Base-by-base conservation (phyloP, 2,888 invertebrate species). In the Perdita meconis region DNA sequence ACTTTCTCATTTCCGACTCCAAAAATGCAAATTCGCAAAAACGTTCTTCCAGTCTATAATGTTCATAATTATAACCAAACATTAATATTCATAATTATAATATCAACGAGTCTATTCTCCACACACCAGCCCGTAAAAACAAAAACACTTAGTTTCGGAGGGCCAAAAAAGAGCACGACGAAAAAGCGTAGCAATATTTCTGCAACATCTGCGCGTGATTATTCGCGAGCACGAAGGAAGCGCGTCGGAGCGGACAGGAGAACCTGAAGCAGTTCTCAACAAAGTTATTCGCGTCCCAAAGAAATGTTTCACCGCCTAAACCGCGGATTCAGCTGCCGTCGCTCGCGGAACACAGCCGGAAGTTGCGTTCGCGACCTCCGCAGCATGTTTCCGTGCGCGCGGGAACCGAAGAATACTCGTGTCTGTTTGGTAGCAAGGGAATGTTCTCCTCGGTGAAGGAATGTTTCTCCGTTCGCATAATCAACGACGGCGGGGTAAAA, bases 201-300 rank as follows among this genome's bases (percentile, higher is more conserved):
- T 2, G 51, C 57, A 68, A 69, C 47, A 65, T 71, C 55, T 47
- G 64, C 59, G 55, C 19, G 47, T 61, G 42, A 30, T 30, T 30
- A 30, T 30, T 30, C 38, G 47, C 50, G 67, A 34, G 26, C 60
- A 30, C 50, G 61, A 61, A 69, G 61, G 61, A 50, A 69, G 61
- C 24, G 61, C 42, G 51, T 69, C 34, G 30, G 51, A 30, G 60
- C 36, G 42, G 44, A 44, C 44, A 56, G 50, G 63, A 13, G 24
- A 30, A 6, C 26, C 24, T 12, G 30, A 19, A 34, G 30, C 30
- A 36, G 59, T 40, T 47, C 53, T 8, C 36, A n/a, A 57, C 5
- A 38, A 22, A 64, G 34, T 53, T 64, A 59, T 70, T 64, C 63
- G 57, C 70, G 51, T 70, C 51, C 47, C 19, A 71, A 70, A 71